Percentiles rank a stretch among this genome's conserved stretches.
phyloP scores from a whole-genome alignment of 2,797 vertebrate genomes.

The Coendou prehensilis region DNA sequence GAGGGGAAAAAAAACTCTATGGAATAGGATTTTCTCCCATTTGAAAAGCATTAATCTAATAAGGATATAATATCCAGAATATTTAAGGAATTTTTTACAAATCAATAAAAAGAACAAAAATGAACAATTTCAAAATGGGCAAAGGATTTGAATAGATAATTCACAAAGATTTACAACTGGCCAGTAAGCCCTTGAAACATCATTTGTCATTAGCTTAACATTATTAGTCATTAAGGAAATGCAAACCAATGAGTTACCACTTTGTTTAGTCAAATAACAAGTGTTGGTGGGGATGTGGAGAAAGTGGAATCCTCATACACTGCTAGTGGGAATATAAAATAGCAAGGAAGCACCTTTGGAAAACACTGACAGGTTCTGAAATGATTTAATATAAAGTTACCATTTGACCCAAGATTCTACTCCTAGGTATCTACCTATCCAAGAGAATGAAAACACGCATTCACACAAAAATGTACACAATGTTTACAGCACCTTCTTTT shows the following conservation, averaged over 20 bases:
- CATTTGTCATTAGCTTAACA: not conserved
- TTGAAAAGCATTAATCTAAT: not conserved
- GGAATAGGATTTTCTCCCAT: not conserved
- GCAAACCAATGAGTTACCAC: not conserved
- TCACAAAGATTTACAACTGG: not conserved
- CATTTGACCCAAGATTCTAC: not conserved
- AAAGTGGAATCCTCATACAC: not conserved
- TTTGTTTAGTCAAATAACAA: not conserved
- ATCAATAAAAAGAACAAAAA: not conserved
- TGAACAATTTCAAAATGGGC: not conserved
- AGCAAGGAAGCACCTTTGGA: not conserved
- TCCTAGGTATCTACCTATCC: not conserved
- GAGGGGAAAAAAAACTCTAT: not conserved
- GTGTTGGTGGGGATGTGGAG: not conserved
- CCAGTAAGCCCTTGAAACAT: constrained; percentile 13
- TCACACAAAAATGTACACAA: not conserved
- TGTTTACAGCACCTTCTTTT: not conserved
- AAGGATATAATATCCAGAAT: not conserved
- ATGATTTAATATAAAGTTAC: constrained; percentile 20
- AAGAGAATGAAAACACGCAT: constrained; percentile 15
- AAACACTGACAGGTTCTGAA: not conserved
- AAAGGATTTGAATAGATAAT: not conserved
- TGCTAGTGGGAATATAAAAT: not conserved
- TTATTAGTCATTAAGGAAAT: constrained; percentile 16
- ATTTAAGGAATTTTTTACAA: not conserved